Evolutionary conservation across 2,888 invertebrate species (phyloP).

Genomic region (Magallana nippona): DNA sequence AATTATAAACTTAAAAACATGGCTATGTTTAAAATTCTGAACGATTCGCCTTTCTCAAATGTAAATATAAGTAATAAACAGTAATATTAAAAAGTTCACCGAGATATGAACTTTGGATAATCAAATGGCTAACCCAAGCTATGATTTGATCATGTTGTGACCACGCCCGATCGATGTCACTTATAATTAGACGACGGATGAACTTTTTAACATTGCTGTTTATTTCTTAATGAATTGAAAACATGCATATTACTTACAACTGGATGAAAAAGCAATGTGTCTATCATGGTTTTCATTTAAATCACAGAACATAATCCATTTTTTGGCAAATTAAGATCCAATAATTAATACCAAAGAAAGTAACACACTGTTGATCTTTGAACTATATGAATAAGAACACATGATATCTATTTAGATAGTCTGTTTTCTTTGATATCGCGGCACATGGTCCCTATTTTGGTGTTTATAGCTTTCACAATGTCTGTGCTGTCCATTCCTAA

Average conservation of each 20-base stretch:
- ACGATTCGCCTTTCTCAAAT: no score
- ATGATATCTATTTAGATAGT: neutral
- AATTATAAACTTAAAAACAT: no score
- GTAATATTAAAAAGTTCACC: no score
- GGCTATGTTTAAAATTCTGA: no score
- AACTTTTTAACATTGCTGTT: no score
- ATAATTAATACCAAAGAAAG: neutral
- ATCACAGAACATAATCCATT: neutral
- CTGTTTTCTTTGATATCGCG: neutral
- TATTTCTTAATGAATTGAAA: neutral
- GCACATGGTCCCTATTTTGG: conserved; percentile 10
- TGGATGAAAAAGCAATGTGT: neutral
- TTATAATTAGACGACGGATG: no score
- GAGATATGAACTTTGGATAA: no score
- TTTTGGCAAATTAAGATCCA: neutral
- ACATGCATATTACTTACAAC: conserved; percentile 7
- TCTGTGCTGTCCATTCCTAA: conserved; percentile 7
- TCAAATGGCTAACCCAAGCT: no score
- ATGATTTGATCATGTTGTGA: no score
- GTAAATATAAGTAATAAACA: no score
- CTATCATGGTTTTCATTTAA: neutral
- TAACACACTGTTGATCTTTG: neutral
- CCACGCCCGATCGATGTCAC: no score
- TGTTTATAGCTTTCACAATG: neutral
- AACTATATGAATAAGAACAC: neutral